Evolutionary conservation across 1,140 invertebrate genomes (phyloP).

Genomic region (Drosophila prosaltans): DNA sequence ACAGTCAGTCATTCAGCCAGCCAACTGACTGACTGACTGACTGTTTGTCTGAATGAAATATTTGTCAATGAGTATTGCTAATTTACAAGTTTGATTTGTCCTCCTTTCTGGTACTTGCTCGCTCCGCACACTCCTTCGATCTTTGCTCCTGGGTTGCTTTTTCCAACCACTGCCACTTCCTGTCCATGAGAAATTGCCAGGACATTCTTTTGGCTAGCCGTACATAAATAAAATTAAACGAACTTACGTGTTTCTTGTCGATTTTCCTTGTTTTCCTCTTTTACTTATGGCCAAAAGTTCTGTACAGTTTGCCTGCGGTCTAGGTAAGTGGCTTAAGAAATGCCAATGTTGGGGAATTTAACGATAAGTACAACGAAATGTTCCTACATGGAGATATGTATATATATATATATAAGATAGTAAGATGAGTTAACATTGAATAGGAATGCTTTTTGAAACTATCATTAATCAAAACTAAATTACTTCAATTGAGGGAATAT

Average conservation of each 20-base stretch:
- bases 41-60: conserved; percentile 70
- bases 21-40: conserved; percentile 38
- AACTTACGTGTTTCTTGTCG: conserved; percentile 34
- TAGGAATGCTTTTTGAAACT: neutral
- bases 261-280: neutral
- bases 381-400: no score
- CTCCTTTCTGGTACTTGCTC: conserved; percentile 27
- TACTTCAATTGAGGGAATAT: no score
- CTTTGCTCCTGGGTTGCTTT: neutral
- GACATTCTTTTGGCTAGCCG: conserved; percentile 75
- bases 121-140: neutral
- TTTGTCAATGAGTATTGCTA: conserved; percentile 82
- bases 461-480: neutral
- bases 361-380: no score
- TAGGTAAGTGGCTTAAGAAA: conserved; percentile 13
- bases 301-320: neutral
- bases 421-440: neutral
- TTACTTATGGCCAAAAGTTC: neutral
- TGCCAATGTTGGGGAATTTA: neutral
- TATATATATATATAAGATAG: neutral
- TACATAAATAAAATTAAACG: conserved; percentile 71
- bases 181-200: conserved; percentile 63
- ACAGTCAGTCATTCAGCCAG: conserved; percentile 27
- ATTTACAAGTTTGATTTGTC: conserved; percentile 82
- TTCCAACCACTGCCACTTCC: conserved; percentile 27